phyloP scores from a whole-genome alignment of 1,140 invertebrate genomes.

The Panagrolaimus sp. region DNA sequence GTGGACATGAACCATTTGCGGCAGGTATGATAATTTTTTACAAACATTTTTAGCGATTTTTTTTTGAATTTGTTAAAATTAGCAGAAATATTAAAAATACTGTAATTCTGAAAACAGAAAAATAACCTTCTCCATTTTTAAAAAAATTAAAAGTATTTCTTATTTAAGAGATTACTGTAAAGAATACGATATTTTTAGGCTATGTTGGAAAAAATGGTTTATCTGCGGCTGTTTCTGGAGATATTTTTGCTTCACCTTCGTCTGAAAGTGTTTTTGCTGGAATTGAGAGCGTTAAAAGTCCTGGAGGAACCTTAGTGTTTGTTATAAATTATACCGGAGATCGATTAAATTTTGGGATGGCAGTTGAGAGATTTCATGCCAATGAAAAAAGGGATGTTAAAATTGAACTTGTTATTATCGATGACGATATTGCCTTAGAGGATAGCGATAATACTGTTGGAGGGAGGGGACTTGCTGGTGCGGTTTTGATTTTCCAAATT shows the following conservation, averaged over 20 bases:
- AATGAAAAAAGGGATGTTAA: constrained; percentile 73
- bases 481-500: constrained; percentile 69
- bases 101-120: too few species aligned
- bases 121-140: background rate
- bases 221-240: constrained; percentile 71
- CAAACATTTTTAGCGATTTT: constrained; percentile 5
- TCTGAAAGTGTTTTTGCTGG: constrained; percentile 68
- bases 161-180: background rate
- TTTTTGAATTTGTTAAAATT: constrained; percentile 15
- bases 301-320: constrained; percentile 66
- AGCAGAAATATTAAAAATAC: too few species aligned
- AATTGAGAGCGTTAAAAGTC: constrained; percentile 62
- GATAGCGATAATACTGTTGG: constrained; percentile 62
- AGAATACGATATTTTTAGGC: constrained; percentile 68
- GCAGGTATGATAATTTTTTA: constrained; percentile 55
- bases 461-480: constrained; percentile 72
- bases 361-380: constrained; percentile 69
- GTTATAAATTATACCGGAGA: constrained; percentile 83
- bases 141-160: constrained; percentile 9
- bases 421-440: constrained; percentile 54
- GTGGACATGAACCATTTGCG: constrained; percentile 77
- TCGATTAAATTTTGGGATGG: constrained; percentile 73
- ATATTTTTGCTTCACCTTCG: constrained; percentile 73
- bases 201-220: constrained; percentile 75
- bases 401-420: constrained; percentile 42